phyloP scores from a whole-genome alignment of 2,888 invertebrate species.

The Meiosimyza platycephala region DNA sequence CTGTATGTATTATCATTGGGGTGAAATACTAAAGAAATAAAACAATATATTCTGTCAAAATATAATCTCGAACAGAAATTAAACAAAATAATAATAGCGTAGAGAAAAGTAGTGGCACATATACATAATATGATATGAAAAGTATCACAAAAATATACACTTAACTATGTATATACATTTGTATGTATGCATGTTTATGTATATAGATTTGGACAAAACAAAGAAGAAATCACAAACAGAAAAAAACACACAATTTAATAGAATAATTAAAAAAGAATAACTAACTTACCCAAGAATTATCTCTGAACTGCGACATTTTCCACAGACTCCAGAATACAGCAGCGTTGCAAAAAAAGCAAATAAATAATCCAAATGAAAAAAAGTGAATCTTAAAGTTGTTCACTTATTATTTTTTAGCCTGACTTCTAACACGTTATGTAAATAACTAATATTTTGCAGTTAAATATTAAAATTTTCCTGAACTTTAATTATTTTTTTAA shows the following conservation, averaged over 20 bases:
- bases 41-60: no score
- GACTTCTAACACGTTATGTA: no score
- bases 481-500: background rate
- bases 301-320: constrained; percentile 53
- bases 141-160: background rate
- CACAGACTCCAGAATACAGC: constrained; percentile 33
- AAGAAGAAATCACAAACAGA: background rate
- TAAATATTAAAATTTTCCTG: background rate
- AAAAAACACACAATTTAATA: background rate
- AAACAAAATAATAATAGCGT: no score
- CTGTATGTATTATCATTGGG: no score
- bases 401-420: background rate
- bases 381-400: background rate
- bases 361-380: constrained; percentile 12
- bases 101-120: background rate
- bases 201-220: background rate
- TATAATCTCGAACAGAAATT: no score
- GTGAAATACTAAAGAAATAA: no score
- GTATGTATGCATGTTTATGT: background rate
- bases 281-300: constrained; percentile 54
- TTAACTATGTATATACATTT: background rate
- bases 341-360: background rate
- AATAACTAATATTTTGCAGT: background rate
- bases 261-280: constrained; percentile 6
- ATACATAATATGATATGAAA: background rate